Percentiles rank a stretch among this genome's conserved stretches.
Evolutionary conservation across 2,888 invertebrate genomes (phyloP).

Genomic region (Macropis europaea): DNA sequence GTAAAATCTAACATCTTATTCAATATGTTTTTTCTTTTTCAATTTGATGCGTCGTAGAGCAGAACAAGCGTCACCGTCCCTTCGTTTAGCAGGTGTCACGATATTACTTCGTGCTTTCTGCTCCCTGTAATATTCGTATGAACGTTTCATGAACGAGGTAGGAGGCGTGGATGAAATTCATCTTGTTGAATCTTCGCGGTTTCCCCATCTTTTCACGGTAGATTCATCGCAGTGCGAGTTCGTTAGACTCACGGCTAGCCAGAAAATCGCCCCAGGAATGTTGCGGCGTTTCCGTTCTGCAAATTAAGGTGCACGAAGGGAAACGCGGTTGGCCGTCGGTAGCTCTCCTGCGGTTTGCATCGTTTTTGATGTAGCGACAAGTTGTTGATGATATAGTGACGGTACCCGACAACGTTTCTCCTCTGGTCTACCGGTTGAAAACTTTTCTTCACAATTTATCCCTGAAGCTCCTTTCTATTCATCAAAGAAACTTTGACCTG

Average conservation of each 20-base stretch:
- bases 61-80: background rate
- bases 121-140: background rate
- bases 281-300: slow-evolving; percentile 33
- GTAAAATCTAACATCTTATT: too few relatives aligned
- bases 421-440: too few relatives aligned
- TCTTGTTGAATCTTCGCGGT: slow-evolving; percentile 11
- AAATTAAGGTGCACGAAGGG: slow-evolving; percentile 30
- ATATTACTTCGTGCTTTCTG: background rate
- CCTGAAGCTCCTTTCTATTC: too few relatives aligned
- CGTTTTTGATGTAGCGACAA: slow-evolving; percentile 29
- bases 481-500: too few relatives aligned
- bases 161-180: slow-evolving; percentile 12
- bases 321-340: background rate
- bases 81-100: too few relatives aligned
- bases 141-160: background rate
- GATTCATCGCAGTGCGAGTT: slow-evolving; percentile 43
- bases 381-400: background rate
- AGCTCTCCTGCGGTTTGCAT: slow-evolving; percentile 33
- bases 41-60: background rate
- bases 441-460: background rate
- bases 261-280: slow-evolving; percentile 43
- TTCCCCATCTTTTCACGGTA: slow-evolving; percentile 11
- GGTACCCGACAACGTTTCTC: background rate
- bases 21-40: background rate
- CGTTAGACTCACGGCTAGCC: slow-evolving; percentile 39